Evolutionary conservation across 2,113 vertebrate species (phyloP).

Genomic region (Oophaga pumilio): DNA sequence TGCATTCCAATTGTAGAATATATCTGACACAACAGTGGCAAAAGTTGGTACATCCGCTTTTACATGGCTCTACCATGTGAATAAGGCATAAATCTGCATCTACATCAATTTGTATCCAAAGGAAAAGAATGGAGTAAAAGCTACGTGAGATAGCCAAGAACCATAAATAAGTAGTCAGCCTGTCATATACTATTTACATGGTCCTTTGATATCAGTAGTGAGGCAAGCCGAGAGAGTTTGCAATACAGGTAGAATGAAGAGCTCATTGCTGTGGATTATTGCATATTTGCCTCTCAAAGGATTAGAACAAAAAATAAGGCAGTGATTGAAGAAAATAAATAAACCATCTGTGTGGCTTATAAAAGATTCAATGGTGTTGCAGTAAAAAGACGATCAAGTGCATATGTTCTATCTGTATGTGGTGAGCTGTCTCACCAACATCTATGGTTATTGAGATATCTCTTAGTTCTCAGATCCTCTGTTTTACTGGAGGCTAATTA

Average conservation of each 20-base stretch:
- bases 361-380: neutral
- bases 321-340: neutral
- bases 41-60: too few species aligned
- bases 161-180: too few species aligned
- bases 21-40: too few species aligned
- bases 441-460: neutral
- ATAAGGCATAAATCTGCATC: too few species aligned
- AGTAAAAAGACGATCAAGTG: neutral
- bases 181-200: too few species aligned
- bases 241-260: neutral
- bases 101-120: too few species aligned
- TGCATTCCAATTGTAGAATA: too few species aligned
- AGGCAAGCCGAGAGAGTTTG: neutral
- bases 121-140: too few species aligned
- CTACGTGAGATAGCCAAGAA: too few species aligned
- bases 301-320: neutral
- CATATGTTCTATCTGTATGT: neutral
- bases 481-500: too few species aligned
- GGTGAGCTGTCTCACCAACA: neutral
- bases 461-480: neutral
- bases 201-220: too few species aligned
- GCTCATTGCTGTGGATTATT: neutral
- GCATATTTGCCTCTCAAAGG: neutral
- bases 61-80: too few species aligned
- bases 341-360: neutral